These are phyloP conservation scores for Ennomos fuscantarius DNA, from an alignment of 2,888 invertebrate genomes.

Conservation along the genomic window DNA sequence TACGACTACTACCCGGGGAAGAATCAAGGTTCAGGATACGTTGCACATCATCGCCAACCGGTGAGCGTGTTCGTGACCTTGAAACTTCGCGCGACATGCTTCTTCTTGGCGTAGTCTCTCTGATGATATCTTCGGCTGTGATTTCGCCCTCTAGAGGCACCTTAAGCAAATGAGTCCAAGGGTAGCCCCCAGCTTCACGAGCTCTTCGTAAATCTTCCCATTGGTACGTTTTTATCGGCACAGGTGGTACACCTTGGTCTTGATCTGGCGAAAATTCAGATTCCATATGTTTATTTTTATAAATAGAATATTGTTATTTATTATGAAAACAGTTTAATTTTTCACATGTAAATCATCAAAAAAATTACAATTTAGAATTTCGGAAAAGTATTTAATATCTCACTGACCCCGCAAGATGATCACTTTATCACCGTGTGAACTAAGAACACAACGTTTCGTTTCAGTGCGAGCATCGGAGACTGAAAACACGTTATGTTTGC, in stretches of 20 bases:
- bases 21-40: slow-evolving; percentile 78
- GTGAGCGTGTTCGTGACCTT: slow-evolving; percentile 76
- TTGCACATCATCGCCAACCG: slow-evolving; percentile 66
- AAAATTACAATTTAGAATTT: slow-evolving; percentile 34
- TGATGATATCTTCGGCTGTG: slow-evolving; percentile 79
- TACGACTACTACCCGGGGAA: slow-evolving; percentile 81
- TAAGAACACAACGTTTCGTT: slow-evolving; percentile 83
- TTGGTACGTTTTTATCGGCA: slow-evolving; percentile 91
- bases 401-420: slow-evolving; percentile 68
- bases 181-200: slow-evolving; percentile 90
- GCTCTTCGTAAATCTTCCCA: slow-evolving; percentile 92
- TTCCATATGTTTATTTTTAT: slow-evolving; percentile 79
- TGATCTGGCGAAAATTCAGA: slow-evolving; percentile 84
- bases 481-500: slow-evolving; percentile 81
- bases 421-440: slow-evolving; percentile 74
- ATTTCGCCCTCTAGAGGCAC: slow-evolving; percentile 83
- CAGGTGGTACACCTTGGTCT: slow-evolving; percentile 83
- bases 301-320: slow-evolving; percentile 40
- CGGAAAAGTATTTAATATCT: slow-evolving; percentile 45
- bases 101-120: slow-evolving; percentile 75
- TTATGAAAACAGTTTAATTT: slow-evolving; percentile 23
- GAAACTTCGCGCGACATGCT: slow-evolving; percentile 80
- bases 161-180: slow-evolving; percentile 92
- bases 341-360: slow-evolving; percentile 14
- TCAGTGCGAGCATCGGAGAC: slow-evolving; percentile 76